Conservation (phyloP, 2,888 invertebrate species). For the Metopia argyrocephala region DNA sequence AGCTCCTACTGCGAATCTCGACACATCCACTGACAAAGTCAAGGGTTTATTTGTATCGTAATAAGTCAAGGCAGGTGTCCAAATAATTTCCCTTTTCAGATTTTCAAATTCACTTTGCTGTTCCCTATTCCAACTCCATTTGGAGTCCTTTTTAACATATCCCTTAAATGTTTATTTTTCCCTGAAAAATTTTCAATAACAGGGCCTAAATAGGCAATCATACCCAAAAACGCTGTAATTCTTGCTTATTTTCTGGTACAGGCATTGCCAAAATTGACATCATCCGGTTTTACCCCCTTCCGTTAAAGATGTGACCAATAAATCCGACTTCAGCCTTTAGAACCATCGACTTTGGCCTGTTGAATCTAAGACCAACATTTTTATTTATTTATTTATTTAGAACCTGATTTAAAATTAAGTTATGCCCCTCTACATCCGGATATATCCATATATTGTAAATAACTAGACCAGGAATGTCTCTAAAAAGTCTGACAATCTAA, state of each 20-base stretch:
- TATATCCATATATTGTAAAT: no score
- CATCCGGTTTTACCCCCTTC: no score
- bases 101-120: not conserved
- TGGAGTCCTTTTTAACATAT: not conserved
- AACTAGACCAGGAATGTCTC: no score
- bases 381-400: no score
- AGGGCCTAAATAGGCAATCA: conserved; percentile 8
- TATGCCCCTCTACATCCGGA: no score
- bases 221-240: conserved; percentile 63
- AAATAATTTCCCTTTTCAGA: not conserved
- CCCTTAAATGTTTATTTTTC: conserved; percentile 30
- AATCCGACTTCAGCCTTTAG: not conserved
- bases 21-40: conserved; percentile 28
- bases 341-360: not conserved
- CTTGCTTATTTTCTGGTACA: not conserved
- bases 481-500: no score
- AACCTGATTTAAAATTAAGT: no score
- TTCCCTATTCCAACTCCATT: not conserved
- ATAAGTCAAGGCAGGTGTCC: not conserved
- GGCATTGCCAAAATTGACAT: conserved; percentile 6
- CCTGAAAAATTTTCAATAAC: conserved; percentile 63
- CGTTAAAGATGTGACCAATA: not conserved
- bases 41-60: not conserved
- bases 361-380: not conserved
- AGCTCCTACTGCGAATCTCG: conserved; percentile 43